Evolutionary conservation across 2,797 vertebrate species (phyloP), one percentile per base, ranked within the genome.

Genomic region (Arvicola amphibius): DNA sequence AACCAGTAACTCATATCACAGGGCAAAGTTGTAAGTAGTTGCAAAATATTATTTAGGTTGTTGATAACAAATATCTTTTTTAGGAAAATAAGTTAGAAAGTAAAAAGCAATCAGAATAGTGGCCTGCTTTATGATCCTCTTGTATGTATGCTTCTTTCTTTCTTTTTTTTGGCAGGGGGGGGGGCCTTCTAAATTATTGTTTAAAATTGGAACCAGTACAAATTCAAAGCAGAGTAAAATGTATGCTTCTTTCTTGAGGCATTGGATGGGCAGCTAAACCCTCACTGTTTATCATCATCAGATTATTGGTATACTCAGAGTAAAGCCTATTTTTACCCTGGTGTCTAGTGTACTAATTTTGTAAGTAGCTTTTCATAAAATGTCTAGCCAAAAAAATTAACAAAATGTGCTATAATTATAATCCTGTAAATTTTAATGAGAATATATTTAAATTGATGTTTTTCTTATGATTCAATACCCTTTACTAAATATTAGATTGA

Each of bases 331-430:
- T 94, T 96, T 97, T 46, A 71, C 48, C 90, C 77, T 85, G 17
- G 95, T 92, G n/a, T 85, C 77, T 16, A 51, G 56, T 93, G 69
- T 73, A 61, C 95, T 93, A 84, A 81, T 83, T 71, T 88, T 88
- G 19, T 93, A 95, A 81, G 78, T 96, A 81, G 37, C 69, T 97
- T 96, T 96, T 95, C 88, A 95, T 96, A 94, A 95, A 97, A 80
- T n/a, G 88, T 90, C n/a, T 78, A 92, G 56, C 85, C 88, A 74
- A 96, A 95, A 94, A 78, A 27, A 37, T 80, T 90, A 63, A 61
- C 80, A 25, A 80, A 94, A 92, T 87, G 37, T 88, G 65, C 46
- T 94, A 21, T 88, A 96, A 80, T 95, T 96, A 88, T 79, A 95
- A 94, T 87, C 73, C 67, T 87, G 34, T 83, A 92, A 79, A 94